Evolutionary conservation across 2,113 vertebrate species (phyloP), one percentile per base, ranked within the genome.

Genomic region (Delphinapterus leucas): DNA sequence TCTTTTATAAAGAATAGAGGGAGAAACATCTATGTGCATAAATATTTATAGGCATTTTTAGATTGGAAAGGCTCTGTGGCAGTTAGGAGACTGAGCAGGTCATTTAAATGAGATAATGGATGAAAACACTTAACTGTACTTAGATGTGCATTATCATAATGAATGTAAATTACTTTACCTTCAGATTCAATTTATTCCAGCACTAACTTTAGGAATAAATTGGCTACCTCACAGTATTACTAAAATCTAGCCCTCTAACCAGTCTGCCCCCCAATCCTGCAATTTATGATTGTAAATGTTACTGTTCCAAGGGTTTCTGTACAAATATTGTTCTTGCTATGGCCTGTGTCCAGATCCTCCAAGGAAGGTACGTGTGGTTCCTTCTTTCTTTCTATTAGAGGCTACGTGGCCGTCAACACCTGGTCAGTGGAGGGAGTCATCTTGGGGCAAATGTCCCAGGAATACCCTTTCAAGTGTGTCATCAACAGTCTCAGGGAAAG

Each of bases 71-170:
- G 63, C 53, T 76, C 28, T 76, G 84, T 76, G 82, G 79, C 95
- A 93, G 79, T 96, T 79, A 96, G 77, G 86, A 97, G 87, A 88
- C 55, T 7, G 28, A 92, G 61, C 31, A 28, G 77, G 18, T 67
- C 47, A 83, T 93, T 86, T 96, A 93, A 93, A 83, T 92, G 86
- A 91, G 87, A 89, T 92, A 96, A 84, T 68, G 68, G 92, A 84
- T 63, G 21, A 79, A 96, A 92, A 58, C 47, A 88, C 83, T 95
- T 95, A 77, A 83, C 76, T 77, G 67, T 90, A 77, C 47, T 95
- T 95, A 71, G 28, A 41, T 68, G 47, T 41, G 38, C 15, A 38
- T 96, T 96, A 83, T 91, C 73, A 63, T 92, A 92, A 95, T 83
- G 33, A 73, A 76, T 96, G 41, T 73, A 90, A 74, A 93, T 96